Evolutionary conservation across 2,888 invertebrate genomes (phyloP).

Genomic region (Conistra vaccinii): DNA sequence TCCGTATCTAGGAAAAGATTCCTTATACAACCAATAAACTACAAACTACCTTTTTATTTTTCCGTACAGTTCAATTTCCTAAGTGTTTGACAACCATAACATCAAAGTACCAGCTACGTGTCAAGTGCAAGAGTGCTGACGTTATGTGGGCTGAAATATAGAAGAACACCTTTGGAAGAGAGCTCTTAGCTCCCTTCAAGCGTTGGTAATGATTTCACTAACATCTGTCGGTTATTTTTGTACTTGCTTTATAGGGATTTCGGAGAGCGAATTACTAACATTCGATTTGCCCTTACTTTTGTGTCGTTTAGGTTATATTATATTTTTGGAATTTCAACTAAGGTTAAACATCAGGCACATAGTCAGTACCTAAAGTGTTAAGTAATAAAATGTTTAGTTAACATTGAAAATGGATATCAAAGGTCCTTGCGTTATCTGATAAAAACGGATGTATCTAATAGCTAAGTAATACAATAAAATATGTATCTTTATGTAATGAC

Average conservation of each 20-base stretch:
- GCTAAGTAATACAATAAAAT: slow-evolving; percentile 1
- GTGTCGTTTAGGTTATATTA: not conserved
- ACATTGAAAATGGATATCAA: slow-evolving; percentile 10
- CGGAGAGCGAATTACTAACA: not conserved
- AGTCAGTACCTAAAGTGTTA: not conserved
- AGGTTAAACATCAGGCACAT: not conserved
- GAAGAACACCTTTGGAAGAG: slow-evolving; percentile 24
- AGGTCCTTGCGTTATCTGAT: slow-evolving; percentile 16
- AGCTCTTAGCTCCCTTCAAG: slow-evolving; percentile 20
- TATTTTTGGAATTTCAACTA: not conserved
- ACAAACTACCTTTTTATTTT: slow-evolving; percentile 2
- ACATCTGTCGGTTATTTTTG: slow-evolving; percentile 25
- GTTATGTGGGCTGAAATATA: slow-evolving; percentile 22
- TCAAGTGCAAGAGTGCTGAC: slow-evolving; percentile 35
- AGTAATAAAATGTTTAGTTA: not conserved
- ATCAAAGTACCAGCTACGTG: slow-evolving; percentile 7
- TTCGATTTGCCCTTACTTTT: not conserved
- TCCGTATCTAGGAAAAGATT: not conserved
- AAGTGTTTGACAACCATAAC: slow-evolving; percentile 14
- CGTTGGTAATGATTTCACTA: slow-evolving; percentile 26
- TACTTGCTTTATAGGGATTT: not conserved
- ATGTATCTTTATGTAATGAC: not conserved
- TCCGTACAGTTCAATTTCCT: slow-evolving; percentile 18
- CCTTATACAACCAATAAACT: too few species aligned
- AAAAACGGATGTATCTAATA: slow-evolving; percentile 1